phyloP scores from a whole-genome alignment of 2,797 vertebrate species.

The Chrosomus eos region DNA sequence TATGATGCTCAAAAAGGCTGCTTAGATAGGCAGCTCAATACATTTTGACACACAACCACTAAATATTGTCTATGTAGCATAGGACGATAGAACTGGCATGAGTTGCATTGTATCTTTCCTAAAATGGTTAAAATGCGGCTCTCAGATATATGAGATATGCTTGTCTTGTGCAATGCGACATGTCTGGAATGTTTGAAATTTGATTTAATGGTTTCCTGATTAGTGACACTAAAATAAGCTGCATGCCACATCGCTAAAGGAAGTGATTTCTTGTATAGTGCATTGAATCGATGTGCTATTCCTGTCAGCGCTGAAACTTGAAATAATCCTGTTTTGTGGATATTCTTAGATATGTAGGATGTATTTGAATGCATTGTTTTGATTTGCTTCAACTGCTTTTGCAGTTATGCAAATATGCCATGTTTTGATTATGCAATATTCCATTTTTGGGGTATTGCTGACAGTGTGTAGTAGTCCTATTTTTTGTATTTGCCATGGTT shows the following conservation, averaged over 20 bases:
- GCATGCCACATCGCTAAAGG: conserved; percentile 9
- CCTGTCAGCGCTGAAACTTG: neutral
- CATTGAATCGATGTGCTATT: neutral
- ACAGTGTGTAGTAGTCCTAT: neutral
- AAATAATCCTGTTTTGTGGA: neutral
- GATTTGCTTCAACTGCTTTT: conserved; percentile 30
- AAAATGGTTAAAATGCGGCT: conserved; percentile 34
- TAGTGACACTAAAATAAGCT: neutral
- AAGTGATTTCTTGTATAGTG: conserved; percentile 1
- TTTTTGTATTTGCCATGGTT: neutral
- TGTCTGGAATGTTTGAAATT: conserved; percentile 42
- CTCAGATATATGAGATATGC: conserved; percentile 37
- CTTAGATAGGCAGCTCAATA: neutral
- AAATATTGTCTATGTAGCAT: neutral
- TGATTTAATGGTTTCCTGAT: conserved; percentile 20
- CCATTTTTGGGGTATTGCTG: conserved; percentile 4
- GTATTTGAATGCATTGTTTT: conserved; percentile 13
- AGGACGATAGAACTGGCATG: conserved; percentile 11
- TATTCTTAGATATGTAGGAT: neutral
- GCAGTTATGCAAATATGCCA: conserved; percentile 19
- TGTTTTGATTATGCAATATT: conserved; percentile 34
- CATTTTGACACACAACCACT: conserved; percentile 13
- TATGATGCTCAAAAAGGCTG: neutral
- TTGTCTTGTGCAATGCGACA: conserved; percentile 51
- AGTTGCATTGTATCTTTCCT: neutral